Conservation (phyloP, 1,140 invertebrate species). For the Aphelenchoides avenae region DNA sequence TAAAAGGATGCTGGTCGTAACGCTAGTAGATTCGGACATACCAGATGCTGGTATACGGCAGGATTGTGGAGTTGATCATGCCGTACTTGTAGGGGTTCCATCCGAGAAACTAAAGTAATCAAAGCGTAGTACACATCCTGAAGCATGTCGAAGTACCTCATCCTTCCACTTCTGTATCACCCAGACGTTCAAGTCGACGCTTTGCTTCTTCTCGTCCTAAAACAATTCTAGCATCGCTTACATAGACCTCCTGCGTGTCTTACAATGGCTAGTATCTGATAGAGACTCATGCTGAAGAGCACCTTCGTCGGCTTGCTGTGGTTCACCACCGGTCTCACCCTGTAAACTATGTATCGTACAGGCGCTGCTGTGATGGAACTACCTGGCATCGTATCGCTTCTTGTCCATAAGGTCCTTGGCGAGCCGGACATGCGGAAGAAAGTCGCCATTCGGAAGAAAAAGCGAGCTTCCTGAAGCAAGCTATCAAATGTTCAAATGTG, state of each 20-base stretch:
- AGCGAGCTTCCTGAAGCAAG: conserved; percentile 31
- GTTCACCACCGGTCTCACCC: conserved; percentile 55
- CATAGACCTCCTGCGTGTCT: conserved; percentile 16
- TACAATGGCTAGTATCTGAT: conserved; percentile 57
- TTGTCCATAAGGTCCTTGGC: conserved; percentile 55
- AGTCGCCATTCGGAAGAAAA: conserved; percentile 48
- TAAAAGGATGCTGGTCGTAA: not conserved
- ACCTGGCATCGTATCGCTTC: conserved; percentile 53
- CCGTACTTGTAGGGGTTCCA: conserved; percentile 46
- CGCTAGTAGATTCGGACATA: too few relatives aligned
- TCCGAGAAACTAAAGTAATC: too few relatives aligned
- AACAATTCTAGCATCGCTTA: conserved; percentile 20
- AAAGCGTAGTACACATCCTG: too few relatives aligned
- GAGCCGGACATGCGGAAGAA: conserved; percentile 55
- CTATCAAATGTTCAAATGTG: too few relatives aligned
- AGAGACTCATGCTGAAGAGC: conserved; percentile 56
- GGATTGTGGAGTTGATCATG: conserved; percentile 53
- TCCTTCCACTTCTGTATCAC: conserved; percentile 58
- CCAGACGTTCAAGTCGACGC: conserved; percentile 57
- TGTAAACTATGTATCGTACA: too few relatives aligned
- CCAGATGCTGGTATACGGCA: conserved; percentile 55
- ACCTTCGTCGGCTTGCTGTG: conserved; percentile 51
- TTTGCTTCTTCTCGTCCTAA: conserved; percentile 58
- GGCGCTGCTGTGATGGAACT: too few relatives aligned
- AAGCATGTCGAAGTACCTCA: conserved; percentile 56